phyloP scores from a whole-genome alignment of 92 coral and sea anemone species.

The Palythoa grandis region DNA sequence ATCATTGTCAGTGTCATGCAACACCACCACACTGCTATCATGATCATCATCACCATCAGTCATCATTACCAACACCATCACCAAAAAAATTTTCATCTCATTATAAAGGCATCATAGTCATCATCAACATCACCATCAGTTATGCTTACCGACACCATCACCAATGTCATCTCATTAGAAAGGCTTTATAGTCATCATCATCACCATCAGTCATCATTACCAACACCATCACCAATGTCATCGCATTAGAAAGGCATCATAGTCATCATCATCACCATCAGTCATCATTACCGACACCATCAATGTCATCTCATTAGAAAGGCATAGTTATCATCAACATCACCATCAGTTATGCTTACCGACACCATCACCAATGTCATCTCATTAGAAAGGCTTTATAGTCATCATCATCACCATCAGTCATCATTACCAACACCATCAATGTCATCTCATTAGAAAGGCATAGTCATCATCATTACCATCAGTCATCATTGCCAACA shows the following conservation, averaged over 20 bases:
- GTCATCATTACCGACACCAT: background rate
- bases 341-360: no score
- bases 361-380: no score
- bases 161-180: background rate
- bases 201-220: no score
- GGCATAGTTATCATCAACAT: background rate
- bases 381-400: no score
- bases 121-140: background rate
- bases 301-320: background rate
- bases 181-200: no score
- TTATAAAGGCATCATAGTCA: background rate
- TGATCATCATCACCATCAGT: background rate
- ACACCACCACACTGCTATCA: background rate
- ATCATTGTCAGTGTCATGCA: background rate
- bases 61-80: background rate
- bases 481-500: no score
- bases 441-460: background rate
- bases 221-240: no score
- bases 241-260: no score
- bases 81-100: background rate
- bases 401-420: no score
- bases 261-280: no score
- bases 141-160: background rate
- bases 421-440: background rate
- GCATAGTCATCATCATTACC: no score